These are phyloP conservation scores for Apostichopus leukothele DNA, from an alignment of 53 echinoderm and acorn worm species.

Conservation along the genomic window DNA sequence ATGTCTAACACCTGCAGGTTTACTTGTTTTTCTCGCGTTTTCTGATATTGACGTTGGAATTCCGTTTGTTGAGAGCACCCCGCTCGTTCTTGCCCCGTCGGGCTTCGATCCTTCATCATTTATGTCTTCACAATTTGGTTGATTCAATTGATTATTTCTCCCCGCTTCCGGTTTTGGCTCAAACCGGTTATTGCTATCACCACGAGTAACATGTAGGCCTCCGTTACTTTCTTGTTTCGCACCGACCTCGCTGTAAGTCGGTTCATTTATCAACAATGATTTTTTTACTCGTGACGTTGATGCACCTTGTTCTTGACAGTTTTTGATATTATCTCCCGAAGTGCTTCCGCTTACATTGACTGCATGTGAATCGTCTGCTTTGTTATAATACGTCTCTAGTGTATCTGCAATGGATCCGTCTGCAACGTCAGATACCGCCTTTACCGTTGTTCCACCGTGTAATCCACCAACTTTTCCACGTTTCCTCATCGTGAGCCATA, in stretches of 20 bases:
- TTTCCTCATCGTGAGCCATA: constrained; percentile 21
- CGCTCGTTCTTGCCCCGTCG: not conserved
- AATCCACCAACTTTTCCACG: constrained; percentile 7
- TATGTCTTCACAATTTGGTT: not conserved
- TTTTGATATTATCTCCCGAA: not conserved
- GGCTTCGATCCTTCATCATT: not conserved
- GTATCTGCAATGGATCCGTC: not conserved
- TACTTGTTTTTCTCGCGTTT: not conserved
- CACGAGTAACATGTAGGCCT: not conserved
- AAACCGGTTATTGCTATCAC: not conserved
- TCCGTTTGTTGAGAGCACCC: not conserved
- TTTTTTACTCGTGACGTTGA: not conserved
- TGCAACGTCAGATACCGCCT: not conserved
- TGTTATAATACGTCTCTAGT: not conserved
- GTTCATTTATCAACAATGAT: not conserved
- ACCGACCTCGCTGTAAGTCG: not conserved
- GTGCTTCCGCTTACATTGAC: not conserved
- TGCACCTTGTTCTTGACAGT: not conserved
- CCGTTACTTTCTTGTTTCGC: not conserved
- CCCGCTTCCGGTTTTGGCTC: not conserved
- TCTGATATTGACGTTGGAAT: not conserved
- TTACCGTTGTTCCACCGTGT: not conserved
- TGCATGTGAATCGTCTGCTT: not conserved
- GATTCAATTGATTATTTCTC: too few species aligned
- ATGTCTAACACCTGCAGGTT: not conserved